phyloP scores from a whole-genome alignment of 2,888 invertebrate genomes.

The Cetonia aurata region DNA sequence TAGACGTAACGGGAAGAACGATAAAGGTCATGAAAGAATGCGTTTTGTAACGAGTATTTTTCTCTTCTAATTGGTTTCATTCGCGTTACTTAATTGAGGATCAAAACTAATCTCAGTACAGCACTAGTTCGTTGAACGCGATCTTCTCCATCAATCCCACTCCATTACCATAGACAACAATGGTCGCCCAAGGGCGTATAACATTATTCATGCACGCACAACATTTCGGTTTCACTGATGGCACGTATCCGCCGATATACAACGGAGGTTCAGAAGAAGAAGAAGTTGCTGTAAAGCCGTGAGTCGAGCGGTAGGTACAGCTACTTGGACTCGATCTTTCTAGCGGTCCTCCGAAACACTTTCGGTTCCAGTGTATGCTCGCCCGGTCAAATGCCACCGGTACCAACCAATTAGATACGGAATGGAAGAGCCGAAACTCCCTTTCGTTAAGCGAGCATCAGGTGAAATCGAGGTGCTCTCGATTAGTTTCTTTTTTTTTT shows the following conservation, averaged over 20 bases:
- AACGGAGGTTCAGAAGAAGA: slow-evolving; percentile 1
- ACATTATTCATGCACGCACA: slow-evolving; percentile 22
- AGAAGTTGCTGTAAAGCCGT: neutral
- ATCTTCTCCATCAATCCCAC: slow-evolving; percentile 21
- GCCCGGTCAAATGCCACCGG: slow-evolving; percentile 36
- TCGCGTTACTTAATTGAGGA: too few species aligned
- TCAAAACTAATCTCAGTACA: too few species aligned
- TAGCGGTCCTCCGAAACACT: slow-evolving; percentile 44
- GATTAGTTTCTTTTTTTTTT: neutral
- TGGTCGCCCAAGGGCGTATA: slow-evolving; percentile 40
- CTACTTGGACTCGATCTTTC: slow-evolving; percentile 43
- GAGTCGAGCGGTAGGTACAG: slow-evolving; percentile 26
- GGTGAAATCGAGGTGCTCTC: slow-evolving; percentile 1
- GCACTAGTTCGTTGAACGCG: neutral
- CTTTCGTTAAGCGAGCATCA: slow-evolving; percentile 29
- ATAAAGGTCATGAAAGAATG: too few species aligned
- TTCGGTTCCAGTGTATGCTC: slow-evolving; percentile 30
- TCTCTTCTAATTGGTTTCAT: too few species aligned
- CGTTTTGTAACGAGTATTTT: too few species aligned
- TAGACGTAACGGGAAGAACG: too few species aligned
- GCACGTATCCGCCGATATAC: neutral
- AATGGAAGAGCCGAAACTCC: slow-evolving; percentile 3
- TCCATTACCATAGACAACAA: slow-evolving; percentile 39
- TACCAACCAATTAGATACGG: slow-evolving; percentile 41
- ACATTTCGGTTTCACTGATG: slow-evolving; percentile 36